These are phyloP conservation scores for Periophthalmus modestus DNA, from an alignment of 2,113 vertebrate genomes.

Conservation along the genomic window DNA sequence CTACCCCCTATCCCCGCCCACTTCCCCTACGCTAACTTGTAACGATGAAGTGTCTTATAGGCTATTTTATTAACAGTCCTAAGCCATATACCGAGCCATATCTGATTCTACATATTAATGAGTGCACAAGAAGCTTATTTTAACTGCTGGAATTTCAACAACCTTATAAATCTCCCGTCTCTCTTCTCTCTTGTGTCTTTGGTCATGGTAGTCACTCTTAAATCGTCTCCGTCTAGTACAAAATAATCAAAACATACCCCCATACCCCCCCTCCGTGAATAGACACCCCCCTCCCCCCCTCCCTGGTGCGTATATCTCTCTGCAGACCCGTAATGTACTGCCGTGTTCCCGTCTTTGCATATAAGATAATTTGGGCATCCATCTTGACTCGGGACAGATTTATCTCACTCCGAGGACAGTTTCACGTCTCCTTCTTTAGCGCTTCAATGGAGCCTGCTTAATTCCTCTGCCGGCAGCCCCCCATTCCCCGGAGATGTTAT, in stretches of 20 bases:
- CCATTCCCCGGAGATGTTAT: conserved; percentile 95
- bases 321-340: conserved; percentile 92
- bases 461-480: conserved; percentile 97
- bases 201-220: conserved; percentile 71
- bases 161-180: conserved; percentile 92
- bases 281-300: conserved; percentile 86
- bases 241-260: conserved; percentile 94
- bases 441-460: conserved; percentile 99
- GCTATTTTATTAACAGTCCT: too few species aligned
- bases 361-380: conserved; percentile 99
- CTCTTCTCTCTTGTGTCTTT: conserved; percentile 84
- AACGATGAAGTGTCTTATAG: too few species aligned
- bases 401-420: conserved; percentile 99
- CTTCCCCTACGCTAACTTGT: too few species aligned
- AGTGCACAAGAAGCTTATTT: conserved; percentile 81
- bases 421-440: conserved; percentile 99
- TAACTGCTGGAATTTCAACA: conserved; percentile 89
- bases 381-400: conserved; percentile 97
- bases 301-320: conserved; percentile 92
- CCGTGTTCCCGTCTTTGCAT: conserved; percentile 98
- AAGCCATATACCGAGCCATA: neutral
- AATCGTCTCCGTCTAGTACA: conserved; percentile 85
- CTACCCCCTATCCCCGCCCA: too few species aligned
- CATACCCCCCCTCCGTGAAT: conserved; percentile 87
- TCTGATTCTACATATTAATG: neutral